Conservation (phyloP, 2,888 invertebrate genomes). For the Rhorus exstirpatorius region DNA sequence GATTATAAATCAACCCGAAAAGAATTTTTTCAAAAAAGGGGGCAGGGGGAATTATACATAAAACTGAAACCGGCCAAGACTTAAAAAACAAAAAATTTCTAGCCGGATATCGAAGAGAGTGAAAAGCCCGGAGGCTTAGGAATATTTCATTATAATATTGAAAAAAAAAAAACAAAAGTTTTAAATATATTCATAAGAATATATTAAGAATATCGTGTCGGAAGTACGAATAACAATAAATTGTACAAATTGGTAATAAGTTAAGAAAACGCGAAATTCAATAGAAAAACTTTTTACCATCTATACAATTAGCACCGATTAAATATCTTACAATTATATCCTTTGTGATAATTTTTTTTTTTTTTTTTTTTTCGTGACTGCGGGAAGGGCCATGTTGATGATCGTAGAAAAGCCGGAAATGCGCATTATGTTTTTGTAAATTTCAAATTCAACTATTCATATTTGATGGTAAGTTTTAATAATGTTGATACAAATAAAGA, state of each 20-base stretch:
- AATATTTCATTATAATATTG: conserved; percentile 46
- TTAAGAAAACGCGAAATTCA: conserved; percentile 61
- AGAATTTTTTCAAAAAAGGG: too few relatives aligned
- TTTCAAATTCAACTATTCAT: conserved; percentile 68
- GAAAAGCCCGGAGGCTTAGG: conserved; percentile 44
- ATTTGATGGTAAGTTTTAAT: conserved; percentile 63
- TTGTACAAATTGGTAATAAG: conserved; percentile 77
- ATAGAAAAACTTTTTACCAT: conserved; percentile 50
- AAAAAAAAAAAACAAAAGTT: conserved; percentile 30
- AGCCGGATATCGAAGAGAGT: conserved; percentile 36
- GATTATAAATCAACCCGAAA: conserved; percentile 12
- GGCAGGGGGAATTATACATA: conserved; percentile 15
- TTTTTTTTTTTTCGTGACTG: conserved; percentile 36
- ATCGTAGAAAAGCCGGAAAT: conserved; percentile 67
- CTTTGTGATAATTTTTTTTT: conserved; percentile 69
- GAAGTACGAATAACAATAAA: conserved; percentile 72
- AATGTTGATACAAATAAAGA: conserved; percentile 68
- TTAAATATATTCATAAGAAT: conserved; percentile 66
- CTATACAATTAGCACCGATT: conserved; percentile 31
- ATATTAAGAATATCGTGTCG: conserved; percentile 67
- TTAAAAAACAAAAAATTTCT: conserved; percentile 32
- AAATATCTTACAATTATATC: conserved; percentile 63
- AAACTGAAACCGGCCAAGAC: conserved; percentile 54
- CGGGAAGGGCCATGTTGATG: not conserved
- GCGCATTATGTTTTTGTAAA: conserved; percentile 75